These are phyloP conservation scores for Kryphioiulus occultus DNA, from an alignment of 2,888 invertebrate species.

Conservation along the genomic window DNA sequence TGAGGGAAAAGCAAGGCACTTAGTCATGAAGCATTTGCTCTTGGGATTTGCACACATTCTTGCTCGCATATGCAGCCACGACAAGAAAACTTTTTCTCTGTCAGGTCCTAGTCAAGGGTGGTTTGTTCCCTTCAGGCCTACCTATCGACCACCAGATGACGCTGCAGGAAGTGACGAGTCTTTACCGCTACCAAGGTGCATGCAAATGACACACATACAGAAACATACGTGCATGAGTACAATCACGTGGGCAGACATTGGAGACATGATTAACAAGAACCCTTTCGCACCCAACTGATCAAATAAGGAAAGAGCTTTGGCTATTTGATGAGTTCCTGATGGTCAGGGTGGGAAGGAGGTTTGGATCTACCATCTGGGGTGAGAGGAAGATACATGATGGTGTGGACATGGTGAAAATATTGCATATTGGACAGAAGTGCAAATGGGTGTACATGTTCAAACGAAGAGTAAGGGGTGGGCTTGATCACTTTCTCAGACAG, in stretches of 20 bases:
- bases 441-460: neutral
- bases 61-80: neutral
- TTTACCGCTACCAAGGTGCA: neutral
- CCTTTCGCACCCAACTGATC: neutral
- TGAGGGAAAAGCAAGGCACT: neutral
- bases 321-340: neutral
- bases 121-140: too few relatives aligned
- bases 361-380: neutral
- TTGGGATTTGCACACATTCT: neutral
- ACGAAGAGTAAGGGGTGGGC: neutral
- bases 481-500: conserved; percentile 9
- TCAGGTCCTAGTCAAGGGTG: too few relatives aligned
- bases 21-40: neutral
- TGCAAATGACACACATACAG: conserved; percentile 18
- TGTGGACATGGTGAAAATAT: neutral
- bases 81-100: too few relatives aligned
- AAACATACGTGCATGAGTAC: conserved; percentile 11
- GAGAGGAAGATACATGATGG: neutral
- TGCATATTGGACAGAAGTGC: neutral
- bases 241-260: conserved; percentile 25
- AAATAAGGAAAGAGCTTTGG: conserved; percentile 7
- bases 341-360: neutral
- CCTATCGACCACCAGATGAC: neutral
- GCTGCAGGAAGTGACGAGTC: neutral
- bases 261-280: neutral